phyloP scores from a whole-genome alignment of 2,888 invertebrate species.

The Entomobrya proxima region DNA sequence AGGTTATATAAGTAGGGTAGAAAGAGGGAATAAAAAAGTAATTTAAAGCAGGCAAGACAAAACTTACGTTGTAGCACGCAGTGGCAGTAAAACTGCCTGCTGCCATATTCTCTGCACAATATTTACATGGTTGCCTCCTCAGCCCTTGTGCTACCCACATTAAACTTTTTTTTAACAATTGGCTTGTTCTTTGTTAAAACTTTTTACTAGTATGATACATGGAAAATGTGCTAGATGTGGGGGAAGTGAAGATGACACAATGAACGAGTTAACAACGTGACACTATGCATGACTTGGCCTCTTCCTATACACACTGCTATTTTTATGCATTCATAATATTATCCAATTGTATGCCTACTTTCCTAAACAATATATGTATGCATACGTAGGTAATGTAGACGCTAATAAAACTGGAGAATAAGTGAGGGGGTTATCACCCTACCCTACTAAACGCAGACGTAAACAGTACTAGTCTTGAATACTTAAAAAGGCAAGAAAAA shows the following conservation, averaged over 20 bases:
- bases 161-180: conserved; percentile 49
- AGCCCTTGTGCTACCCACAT: conserved; percentile 5
- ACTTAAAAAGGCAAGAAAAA: background rate
- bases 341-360: background rate
- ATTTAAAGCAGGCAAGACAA: conserved; percentile 41
- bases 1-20: conserved; percentile 43
- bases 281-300: conserved; percentile 28
- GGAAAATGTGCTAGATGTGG: background rate
- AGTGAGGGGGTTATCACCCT: background rate
- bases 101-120: background rate
- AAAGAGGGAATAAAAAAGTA: conserved; percentile 57
- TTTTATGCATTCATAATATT: background rate
- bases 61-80: background rate
- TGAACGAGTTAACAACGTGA: conserved; percentile 57
- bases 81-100: background rate
- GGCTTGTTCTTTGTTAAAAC: background rate
- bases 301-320: background rate
- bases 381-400: background rate
- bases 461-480: background rate
- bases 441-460: background rate
- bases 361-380: conserved; percentile 18
- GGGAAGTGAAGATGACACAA: conserved; percentile 36
- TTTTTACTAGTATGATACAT: background rate
- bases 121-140: background rate
- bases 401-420: background rate